phyloP scores from a whole-genome alignment of 2,888 invertebrate species.

The Tetragonisca angustula region DNA sequence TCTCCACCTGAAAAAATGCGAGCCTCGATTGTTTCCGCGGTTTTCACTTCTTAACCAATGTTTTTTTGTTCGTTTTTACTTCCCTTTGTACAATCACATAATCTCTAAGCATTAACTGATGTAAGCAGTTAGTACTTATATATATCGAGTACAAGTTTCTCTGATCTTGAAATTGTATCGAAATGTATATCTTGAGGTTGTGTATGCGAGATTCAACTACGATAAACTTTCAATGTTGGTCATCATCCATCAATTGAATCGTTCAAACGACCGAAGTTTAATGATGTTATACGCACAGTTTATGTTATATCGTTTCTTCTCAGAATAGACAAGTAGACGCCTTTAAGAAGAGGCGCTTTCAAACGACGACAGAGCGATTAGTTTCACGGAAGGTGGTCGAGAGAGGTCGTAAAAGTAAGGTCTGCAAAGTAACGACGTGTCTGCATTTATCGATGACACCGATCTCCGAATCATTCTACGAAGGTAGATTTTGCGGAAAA shows the following conservation, averaged over 20 bases:
- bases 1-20: constrained; percentile 41
- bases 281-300: not conserved
- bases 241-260: not conserved
- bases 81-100: not conserved
- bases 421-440: constrained; percentile 34
- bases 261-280: not conserved
- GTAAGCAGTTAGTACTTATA: too few relatives aligned
- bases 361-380: constrained; percentile 72
- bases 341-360: constrained; percentile 58
- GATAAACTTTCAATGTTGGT: not conserved
- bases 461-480: constrained; percentile 51
- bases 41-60: not conserved
- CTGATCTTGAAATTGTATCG: not conserved
- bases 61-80: not conserved
- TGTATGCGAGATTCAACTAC: too few relatives aligned
- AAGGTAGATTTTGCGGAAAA: constrained; percentile 48
- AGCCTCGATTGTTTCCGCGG: constrained; percentile 20
- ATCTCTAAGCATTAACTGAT: not conserved
- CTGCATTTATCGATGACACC: constrained; percentile 45
- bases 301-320: not conserved
- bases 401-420: constrained; percentile 56
- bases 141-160: not conserved
- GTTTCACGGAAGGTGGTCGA: constrained; percentile 72
- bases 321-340: not conserved
- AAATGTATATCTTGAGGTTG: not conserved